These are phyloP conservation scores for Emberiza fucata DNA, from an alignment of 2,113 vertebrate genomes.

Conservation along the genomic window DNA sequence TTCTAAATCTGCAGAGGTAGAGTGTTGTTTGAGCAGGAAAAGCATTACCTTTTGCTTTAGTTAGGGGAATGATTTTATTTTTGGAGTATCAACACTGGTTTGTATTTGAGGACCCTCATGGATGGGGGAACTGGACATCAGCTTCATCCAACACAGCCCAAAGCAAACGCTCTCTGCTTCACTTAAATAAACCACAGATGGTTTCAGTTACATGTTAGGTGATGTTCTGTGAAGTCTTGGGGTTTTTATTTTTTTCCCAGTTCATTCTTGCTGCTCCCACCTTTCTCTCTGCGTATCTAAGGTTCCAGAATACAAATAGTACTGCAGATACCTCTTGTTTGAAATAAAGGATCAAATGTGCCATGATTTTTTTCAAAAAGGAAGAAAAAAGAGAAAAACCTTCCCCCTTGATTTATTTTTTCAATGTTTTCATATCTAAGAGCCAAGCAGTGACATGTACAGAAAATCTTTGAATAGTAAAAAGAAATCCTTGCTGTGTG, in stretches of 20 bases:
- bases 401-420: constrained; percentile 78
- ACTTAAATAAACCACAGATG: no score
- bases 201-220: neutral
- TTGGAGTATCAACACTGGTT: neutral
- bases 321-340: constrained; percentile 65
- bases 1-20: neutral
- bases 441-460: constrained; percentile 89
- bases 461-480: constrained; percentile 84
- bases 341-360: constrained; percentile 77
- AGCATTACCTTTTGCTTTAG: neutral
- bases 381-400: constrained; percentile 51
- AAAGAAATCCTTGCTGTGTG: constrained; percentile 84
- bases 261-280: constrained; percentile 9
- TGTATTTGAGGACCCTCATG: neutral
- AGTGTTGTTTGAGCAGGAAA: neutral
- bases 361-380: constrained; percentile 57
- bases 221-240: neutral
- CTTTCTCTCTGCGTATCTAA: constrained; percentile 46
- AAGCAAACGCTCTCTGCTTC: neutral
- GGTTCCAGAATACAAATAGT: constrained; percentile 58
- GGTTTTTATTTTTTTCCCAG: neutral
- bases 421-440: constrained; percentile 84
- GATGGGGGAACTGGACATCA: neutral
- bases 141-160: neutral
- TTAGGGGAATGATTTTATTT: neutral